Conservation (phyloP, 2,888 invertebrate genomes). For the Pristionchus japonicus region DNA sequence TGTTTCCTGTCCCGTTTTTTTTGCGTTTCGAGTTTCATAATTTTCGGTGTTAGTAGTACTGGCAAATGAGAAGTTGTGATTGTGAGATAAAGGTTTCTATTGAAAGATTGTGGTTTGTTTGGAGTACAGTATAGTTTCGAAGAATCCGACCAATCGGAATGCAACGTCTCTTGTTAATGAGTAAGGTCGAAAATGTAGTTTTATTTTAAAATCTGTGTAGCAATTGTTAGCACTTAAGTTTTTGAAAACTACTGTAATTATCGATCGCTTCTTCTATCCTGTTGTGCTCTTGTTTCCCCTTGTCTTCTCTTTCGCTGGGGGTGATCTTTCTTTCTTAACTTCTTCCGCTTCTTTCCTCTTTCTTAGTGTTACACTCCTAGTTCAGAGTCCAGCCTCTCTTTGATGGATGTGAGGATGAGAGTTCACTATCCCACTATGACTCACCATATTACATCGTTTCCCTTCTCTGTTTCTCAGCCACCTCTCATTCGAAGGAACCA, state of each 20-base stretch:
- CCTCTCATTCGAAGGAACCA: not conserved
- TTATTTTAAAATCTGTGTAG: too few relatives aligned
- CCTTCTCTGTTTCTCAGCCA: not conserved
- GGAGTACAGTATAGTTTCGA: not conserved
- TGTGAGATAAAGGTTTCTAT: not conserved
- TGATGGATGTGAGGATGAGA: too few relatives aligned
- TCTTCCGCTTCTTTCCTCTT: not conserved
- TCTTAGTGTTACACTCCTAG: not conserved
- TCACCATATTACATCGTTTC: not conserved
- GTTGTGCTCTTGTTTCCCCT: too few relatives aligned
- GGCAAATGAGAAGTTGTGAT: not conserved
- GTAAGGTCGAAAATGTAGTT: too few relatives aligned
- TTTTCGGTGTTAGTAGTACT: slow-evolving; percentile 16
- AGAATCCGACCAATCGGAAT: too few relatives aligned
- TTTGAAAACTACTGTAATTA: too few relatives aligned
- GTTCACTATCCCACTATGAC: not conserved
- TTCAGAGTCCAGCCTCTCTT: not conserved
- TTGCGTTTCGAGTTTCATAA: not conserved
- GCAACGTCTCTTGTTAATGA: too few relatives aligned
- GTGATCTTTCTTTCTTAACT: not conserved
- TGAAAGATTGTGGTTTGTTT: not conserved
- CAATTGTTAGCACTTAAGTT: too few relatives aligned
- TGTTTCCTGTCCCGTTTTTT: not conserved
- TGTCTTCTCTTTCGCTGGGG: not conserved
- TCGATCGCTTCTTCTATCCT: too few relatives aligned